Evolutionary conservation across 2,797 vertebrate genomes (phyloP), one percentile per base, ranked within the genome.

Genomic region (Hapalemur alaotrensis): DNA sequence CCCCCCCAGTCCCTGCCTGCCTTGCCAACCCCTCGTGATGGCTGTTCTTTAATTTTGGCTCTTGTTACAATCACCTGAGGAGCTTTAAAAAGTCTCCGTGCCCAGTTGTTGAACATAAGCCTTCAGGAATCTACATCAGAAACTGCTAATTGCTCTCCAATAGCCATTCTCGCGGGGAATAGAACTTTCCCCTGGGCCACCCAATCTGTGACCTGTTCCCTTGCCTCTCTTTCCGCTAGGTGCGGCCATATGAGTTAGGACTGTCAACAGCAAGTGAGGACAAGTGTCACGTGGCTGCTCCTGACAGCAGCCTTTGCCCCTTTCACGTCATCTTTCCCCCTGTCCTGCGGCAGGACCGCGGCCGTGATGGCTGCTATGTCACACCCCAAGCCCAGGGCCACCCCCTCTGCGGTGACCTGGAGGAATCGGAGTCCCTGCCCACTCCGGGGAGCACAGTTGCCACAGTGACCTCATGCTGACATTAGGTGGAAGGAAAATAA

Each of bases 31-130:
- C 32, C 52, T 12, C 30, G 61, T 54, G 30, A 43, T 11, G 63
- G 63, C 52, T 46, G 10, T 73, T 83, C 41, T 63, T 46, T n/a
- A 72, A 72, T 69, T 75, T 76, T 35, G 78, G 18, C 38, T 90
- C 28, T 80, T 6, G 1, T 41, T 69, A 48, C 10, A 72, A 43
- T 48, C 25, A 57, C 12, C 1, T 1, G 23, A 70, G 52, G 41
- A 65, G 84, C 15, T 20, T 70, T 78, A 30, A 38, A 81, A 89
- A 65, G 17, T 78, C 61, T 91, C 30, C 38, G 20, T 61, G n/a
- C 12, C 57, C 5, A 1, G 25, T 38, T 73, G 57, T n/a, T 50
- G 61, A 76, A 50, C 78, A 52, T 0, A 57, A n/a, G 46, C 11
- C 54, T 89, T 59, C 22, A n/a, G 43, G 50, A 67, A 30, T 73